Evolutionary conservation across 2,797 vertebrate genomes (phyloP).

Genomic region (Enteromius thamalakanensis): DNA sequence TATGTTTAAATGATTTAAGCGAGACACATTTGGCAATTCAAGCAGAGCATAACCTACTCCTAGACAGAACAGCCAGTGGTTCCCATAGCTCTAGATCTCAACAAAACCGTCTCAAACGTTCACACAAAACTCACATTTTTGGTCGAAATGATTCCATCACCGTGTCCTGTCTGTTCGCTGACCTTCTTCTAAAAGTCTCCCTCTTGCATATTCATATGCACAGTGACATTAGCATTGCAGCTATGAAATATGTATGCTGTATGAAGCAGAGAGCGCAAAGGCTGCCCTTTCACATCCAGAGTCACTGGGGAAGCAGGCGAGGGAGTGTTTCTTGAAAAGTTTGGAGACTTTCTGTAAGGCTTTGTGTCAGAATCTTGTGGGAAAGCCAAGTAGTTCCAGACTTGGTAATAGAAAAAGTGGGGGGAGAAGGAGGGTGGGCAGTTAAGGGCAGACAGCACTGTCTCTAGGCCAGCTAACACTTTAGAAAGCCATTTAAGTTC

Average conservation of each 20-base stretch:
- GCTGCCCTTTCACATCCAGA: slow-evolving; percentile 61
- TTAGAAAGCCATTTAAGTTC: slow-evolving; percentile 31
- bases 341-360: slow-evolving; percentile 21
- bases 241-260: slow-evolving; percentile 69
- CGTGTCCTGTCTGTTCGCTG: slow-evolving; percentile 50
- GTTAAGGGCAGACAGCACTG: slow-evolving; percentile 19
- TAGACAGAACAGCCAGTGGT: not conserved
- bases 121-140: slow-evolving; percentile 20
- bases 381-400: slow-evolving; percentile 39
- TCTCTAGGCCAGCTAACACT: slow-evolving; percentile 15
- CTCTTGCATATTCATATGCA: slow-evolving; percentile 68
- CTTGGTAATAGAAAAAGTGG: slow-evolving; percentile 35
- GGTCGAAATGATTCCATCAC: not conserved
- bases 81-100: slow-evolving; percentile 7
- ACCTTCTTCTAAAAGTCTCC: slow-evolving; percentile 60
- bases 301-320: slow-evolving; percentile 16
- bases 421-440: not conserved
- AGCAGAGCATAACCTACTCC: slow-evolving; percentile 1
- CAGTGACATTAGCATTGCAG: slow-evolving; percentile 61
- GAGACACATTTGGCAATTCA: slow-evolving; percentile 33
- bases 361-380: slow-evolving; percentile 40
- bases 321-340: slow-evolving; percentile 40
- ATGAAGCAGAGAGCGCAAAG: slow-evolving; percentile 50
- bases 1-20: slow-evolving; percentile 40
- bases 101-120: slow-evolving; percentile 29